Evolutionary conservation across 2,888 invertebrate species (phyloP), one percentile per base, ranked within the genome.

Genomic region (Cosmia trapezina): DNA sequence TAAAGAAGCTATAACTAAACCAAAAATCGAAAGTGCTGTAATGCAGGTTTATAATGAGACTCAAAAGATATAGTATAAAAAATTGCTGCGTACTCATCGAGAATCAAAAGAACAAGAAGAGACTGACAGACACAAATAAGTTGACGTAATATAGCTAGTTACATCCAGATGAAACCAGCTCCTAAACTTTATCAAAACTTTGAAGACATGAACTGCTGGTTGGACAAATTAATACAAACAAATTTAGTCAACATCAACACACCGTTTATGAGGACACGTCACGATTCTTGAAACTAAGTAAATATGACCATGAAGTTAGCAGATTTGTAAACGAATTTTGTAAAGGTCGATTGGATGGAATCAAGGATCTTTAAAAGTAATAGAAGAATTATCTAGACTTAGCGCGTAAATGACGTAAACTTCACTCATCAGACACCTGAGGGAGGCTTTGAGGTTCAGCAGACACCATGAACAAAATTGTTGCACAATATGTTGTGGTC

Each of bases 241-340:
- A 33, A 70, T 70, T 54, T 11, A 59, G 81, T 68, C 43, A 81
- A 83, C 47, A 82, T 61, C 22, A 41, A 37, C 12, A 59, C 51
- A 45, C 12, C 11, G 33, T 37, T 47, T 68, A 56, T 61, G 41
- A 81, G 7, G 43, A 6, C 56, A 17, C 49, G 14, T 63, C 83
- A 80, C 69, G 69, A 56, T 59, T 56, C 41, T 14, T 59, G 6
- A 76, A 70, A 56, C 43, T 57, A n/a, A 73, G 19, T 22, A 83
- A 73, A 73, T 65, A 80, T 73, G 51, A 69, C 65, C 41, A 54
- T 51, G 22, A 59, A 43, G 45, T 68, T 66, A 80, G 68, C 68
- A 57, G 65, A 47, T 69, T 62, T 51, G 19, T 47, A 14, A 54
- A 73, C 22, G 12, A 57, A 60, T 67, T 72, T 68, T 65, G 60